Evolutionary conservation across 1,140 invertebrate genomes (phyloP).

Genomic region (Mesaphorura yosii): DNA sequence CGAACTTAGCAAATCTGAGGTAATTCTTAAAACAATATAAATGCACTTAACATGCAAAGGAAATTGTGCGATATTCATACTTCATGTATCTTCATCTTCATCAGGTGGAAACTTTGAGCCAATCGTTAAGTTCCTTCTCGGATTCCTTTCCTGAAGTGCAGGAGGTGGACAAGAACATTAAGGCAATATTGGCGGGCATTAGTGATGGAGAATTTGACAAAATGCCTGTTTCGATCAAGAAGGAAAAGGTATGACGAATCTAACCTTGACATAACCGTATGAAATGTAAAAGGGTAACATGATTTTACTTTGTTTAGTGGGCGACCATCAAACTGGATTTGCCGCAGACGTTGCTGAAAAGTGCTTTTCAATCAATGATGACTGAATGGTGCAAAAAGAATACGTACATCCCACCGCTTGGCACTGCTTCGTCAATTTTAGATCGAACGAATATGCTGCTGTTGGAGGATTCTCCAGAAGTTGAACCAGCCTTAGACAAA

Average conservation of each 20-base stretch:
- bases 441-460: constrained; percentile 66
- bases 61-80: background rate
- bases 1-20: constrained; percentile 74
- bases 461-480: constrained; percentile 26
- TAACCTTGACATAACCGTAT: no score
- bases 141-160: background rate
- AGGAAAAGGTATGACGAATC: constrained; percentile 29
- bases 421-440: constrained; percentile 73
- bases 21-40: no score
- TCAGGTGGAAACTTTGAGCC: background rate
- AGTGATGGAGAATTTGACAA: background rate
- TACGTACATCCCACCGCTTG: constrained; percentile 63
- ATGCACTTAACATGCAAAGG: no score
- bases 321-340: constrained; percentile 72
- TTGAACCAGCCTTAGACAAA: constrained; percentile 42
- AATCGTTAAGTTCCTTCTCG: background rate
- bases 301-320: constrained; percentile 51
- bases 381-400: constrained; percentile 68
- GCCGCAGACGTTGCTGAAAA: constrained; percentile 60
- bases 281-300: no score
- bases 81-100: background rate
- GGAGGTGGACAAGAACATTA: no score
- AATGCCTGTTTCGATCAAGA: constrained; percentile 19
- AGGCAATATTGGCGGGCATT: no score
- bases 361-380: constrained; percentile 63